These are phyloP conservation scores for Leptodactylus fallax DNA, from an alignment of 2,797 vertebrate genomes.

Conservation along the genomic window DNA sequence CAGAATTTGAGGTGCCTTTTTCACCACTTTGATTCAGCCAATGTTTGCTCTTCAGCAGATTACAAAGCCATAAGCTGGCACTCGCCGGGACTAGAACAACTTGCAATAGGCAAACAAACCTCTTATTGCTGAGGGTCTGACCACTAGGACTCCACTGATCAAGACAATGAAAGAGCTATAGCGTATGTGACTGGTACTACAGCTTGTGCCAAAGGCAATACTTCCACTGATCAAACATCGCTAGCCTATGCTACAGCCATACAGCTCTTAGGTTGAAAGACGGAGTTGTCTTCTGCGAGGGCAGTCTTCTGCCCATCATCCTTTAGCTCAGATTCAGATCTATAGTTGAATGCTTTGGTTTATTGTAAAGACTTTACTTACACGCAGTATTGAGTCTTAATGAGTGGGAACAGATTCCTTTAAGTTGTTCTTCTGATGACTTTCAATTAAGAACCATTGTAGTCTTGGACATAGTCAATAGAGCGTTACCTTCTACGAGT, in stretches of 20 bases:
- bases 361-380: not conserved
- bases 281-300: not conserved
- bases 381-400: slow-evolving; percentile 9
- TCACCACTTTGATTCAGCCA: not conserved
- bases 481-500: not conserved
- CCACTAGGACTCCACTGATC: not conserved
- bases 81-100: not conserved
- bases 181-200: not conserved
- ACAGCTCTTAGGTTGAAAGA: too few relatives aligned
- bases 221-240: not conserved
- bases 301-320: not conserved
- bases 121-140: not conserved
- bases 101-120: not conserved
- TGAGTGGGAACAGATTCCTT: not conserved
- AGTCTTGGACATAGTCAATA: not conserved
- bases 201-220: not conserved
- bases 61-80: too few relatives aligned
- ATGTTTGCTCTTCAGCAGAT: not conserved
- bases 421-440: not conserved
- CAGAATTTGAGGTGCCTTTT: not conserved
- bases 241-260: not conserved
- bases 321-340: not conserved
- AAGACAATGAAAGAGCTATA: not conserved
- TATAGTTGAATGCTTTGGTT: not conserved
- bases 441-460: not conserved